Base-by-base conservation (phyloP, 2,888 invertebrate genomes). In the Lasioglossum zephyrum region DNA sequence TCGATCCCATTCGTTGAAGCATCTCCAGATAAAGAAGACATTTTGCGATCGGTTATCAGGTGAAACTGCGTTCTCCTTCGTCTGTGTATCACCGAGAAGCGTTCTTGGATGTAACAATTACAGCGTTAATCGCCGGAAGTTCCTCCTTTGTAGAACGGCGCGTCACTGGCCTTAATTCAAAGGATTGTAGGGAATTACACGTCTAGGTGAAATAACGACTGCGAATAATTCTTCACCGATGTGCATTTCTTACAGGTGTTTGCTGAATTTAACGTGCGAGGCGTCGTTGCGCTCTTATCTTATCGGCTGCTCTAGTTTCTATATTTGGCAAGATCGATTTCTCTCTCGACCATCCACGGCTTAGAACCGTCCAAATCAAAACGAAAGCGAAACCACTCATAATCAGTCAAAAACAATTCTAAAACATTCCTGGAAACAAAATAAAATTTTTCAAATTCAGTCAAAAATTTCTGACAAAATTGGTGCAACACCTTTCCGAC, bases 81-180 rank as follows among this genome's bases (percentile, higher is more conserved):
- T 41, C 80, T 60, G 49, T 75, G 13, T 9, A 77, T 82, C 73
- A 18, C 53, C 44, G 26, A 31, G 39, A 31, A 36, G 49, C 76
- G 76, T 83, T 83, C 88, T 84, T 84, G 88, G 85, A 85, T 86
- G 75, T 85, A 81, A 86, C 82, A 73, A 87, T 89, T 88, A 87
- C 73, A 47, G 60, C 60, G 75, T 76, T 90, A 88, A 90, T 90
- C 85, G 77, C 70, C 86, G 90, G 90, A 90, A 87, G 81, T 81
- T 73, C 44, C 69, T 77, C 47, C 76, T 89, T 86, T 82, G 73
- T 72, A 84, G 76, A 85, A 88, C 72, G 63, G 31, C 60, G 74
- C 76, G 81, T 44, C 82, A 63, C 74, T 75, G 77, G 78, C 82
- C 77, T 82, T 84, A 83, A 86, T 89, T 84, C 79, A 49, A 63